phyloP scores from a whole-genome alignment of 2,113 vertebrate species.

The Tyto alba region DNA sequence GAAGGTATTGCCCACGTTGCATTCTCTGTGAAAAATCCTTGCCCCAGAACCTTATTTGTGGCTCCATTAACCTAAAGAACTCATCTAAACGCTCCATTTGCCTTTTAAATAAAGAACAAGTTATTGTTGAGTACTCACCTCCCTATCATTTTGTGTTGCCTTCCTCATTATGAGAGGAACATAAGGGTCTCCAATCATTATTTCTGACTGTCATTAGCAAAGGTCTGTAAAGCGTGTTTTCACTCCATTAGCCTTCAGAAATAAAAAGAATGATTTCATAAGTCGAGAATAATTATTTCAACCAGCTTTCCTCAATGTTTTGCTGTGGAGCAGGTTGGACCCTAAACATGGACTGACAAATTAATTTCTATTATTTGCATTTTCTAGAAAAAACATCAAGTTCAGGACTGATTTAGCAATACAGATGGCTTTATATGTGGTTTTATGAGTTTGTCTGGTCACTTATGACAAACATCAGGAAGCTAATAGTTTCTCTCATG shows the following conservation, averaged over 20 bases:
- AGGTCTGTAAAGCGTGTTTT: slow-evolving; percentile 62
- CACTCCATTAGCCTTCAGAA: slow-evolving; percentile 77
- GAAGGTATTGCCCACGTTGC: neutral
- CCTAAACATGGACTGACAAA: slow-evolving; percentile 60
- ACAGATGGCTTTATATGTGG: slow-evolving; percentile 27
- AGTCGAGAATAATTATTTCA: slow-evolving; percentile 77
- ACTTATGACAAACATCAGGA: neutral
- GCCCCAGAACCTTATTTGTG: slow-evolving; percentile 34
- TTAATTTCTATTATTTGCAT: slow-evolving; percentile 75
- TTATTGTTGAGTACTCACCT: slow-evolving; percentile 30
- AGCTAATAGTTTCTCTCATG: neutral
- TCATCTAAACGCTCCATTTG: slow-evolving; percentile 40
- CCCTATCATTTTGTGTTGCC: slow-evolving; percentile 61
- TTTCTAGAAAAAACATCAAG: slow-evolving; percentile 49
- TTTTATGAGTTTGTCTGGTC: neutral
- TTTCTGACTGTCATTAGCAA: slow-evolving; percentile 61
- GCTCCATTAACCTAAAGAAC: slow-evolving; percentile 59
- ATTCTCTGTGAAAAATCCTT: slow-evolving; percentile 53
- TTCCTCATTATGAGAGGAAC: slow-evolving; percentile 55
- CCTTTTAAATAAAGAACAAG: slow-evolving; percentile 62
- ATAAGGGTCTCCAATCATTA: slow-evolving; percentile 44
- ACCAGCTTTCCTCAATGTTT: slow-evolving; percentile 62
- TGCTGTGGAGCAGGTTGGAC: slow-evolving; percentile 14
- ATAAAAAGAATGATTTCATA: slow-evolving; percentile 72
- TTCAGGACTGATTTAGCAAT: slow-evolving; percentile 29